A percentile compares a stretch with the other conserved stretches of the same genome.
phyloP scores from a whole-genome alignment of 2,113 vertebrate genomes.

The Plecturocebus donacophilus region DNA sequence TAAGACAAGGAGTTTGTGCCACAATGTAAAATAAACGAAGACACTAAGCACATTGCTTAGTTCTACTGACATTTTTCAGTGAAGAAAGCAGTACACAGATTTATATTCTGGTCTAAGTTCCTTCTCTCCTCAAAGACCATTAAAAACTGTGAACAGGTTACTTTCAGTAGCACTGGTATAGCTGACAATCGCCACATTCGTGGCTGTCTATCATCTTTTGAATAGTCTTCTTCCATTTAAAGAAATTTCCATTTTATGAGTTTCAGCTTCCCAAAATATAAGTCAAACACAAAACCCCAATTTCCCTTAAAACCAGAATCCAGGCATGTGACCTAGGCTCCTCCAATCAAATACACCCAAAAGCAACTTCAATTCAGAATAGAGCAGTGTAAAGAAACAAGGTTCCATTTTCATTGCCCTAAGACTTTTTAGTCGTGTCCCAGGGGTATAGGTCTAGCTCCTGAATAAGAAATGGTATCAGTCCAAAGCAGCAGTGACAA shows the following conservation, averaged over 20 bases:
- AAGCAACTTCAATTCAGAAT: not conserved
- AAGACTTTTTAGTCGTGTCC: not conserved
- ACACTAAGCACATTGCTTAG: not conserved
- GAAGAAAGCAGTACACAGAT: not conserved
- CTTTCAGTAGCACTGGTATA: not conserved
- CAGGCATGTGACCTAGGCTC: not conserved
- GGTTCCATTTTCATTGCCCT: not conserved
- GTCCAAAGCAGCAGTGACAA: not conserved
- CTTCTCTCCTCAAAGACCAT: not conserved
- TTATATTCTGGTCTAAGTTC: not conserved
- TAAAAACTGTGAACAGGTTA: not conserved
- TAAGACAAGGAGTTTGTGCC: not conserved
- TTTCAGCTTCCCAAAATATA: not conserved
- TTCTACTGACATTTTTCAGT: not conserved
- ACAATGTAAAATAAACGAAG: not conserved
- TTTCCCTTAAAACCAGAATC: not conserved
- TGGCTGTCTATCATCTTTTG: not conserved
- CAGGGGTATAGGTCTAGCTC: not conserved
- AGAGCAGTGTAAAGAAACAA: not conserved
- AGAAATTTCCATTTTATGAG: not conserved
- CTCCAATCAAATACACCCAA: not conserved
- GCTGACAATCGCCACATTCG: not conserved
- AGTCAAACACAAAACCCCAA: not conserved
- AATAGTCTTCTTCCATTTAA: not conserved
- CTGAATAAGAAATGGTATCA: not conserved